Percentiles rank a stretch among this genome's conserved stretches.
Evolutionary conservation across 2,797 vertebrate species (phyloP).

Genomic region (Rhinella marina): DNA sequence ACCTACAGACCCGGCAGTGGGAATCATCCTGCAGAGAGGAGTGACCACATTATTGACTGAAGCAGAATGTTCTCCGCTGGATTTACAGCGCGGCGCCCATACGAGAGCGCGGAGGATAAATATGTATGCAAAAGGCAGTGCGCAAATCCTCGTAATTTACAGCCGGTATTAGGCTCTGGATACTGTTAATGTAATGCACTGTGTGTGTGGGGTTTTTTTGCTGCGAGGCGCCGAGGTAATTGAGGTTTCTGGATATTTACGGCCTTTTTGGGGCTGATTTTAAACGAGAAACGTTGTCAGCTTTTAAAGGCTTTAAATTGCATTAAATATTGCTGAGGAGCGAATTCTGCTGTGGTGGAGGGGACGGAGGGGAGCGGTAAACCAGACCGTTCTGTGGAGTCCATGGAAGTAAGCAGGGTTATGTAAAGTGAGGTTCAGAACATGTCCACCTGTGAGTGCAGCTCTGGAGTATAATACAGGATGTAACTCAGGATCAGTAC

Average conservation of each 20-base stretch:
- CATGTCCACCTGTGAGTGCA: neutral
- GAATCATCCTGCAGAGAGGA: neutral
- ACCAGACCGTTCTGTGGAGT: neutral
- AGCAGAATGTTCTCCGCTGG: neutral
- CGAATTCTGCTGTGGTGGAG: neutral
- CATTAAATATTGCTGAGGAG: conserved; percentile 8
- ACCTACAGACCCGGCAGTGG: neutral
- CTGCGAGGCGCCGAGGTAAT: conserved; percentile 12
- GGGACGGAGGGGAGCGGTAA: too few species aligned
- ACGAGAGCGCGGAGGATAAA: neutral
- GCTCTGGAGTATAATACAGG: too few species aligned
- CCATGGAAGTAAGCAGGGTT: neutral
- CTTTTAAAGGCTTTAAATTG: conserved; percentile 39
- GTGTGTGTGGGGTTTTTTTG: neutral
- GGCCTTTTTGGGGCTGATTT: conserved; percentile 9
- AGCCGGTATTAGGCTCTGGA: conserved; percentile 14
- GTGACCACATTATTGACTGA: neutral
- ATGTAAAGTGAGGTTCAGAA: neutral
- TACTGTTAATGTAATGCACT: conserved; percentile 3
- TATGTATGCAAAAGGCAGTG: conserved; percentile 21
- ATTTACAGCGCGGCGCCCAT: conserved; percentile 6
- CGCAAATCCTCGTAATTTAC: conserved; percentile 31
- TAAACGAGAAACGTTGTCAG: conserved; percentile 20
- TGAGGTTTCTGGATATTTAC: conserved; percentile 38
- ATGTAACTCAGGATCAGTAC: too few species aligned